These are phyloP conservation scores for Dicyrtoma fusca DNA, from an alignment of 2,888 invertebrate genomes.

Conservation along the genomic window DNA sequence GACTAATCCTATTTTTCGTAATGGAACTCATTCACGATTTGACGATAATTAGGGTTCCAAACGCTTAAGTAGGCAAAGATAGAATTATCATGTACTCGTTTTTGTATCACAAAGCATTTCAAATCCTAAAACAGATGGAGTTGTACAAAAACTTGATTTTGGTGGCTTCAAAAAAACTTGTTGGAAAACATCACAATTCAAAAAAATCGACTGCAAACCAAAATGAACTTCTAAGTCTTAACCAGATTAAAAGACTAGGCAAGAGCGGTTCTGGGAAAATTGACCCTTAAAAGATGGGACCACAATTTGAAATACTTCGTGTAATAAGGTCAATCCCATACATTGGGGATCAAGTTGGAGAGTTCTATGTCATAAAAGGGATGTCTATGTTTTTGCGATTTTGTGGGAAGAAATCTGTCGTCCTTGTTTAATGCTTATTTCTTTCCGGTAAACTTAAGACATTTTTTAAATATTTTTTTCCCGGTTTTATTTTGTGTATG, in stretches of 20 bases:
- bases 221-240: no score
- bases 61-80: not conserved
- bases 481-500: no score
- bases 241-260: not conserved
- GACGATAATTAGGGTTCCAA: not conserved
- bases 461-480: no score
- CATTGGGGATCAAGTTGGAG: not conserved
- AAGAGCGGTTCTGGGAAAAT: no score
- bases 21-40: no score
- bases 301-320: not conserved
- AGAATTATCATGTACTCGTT: not conserved
- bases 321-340: not conserved
- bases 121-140: not conserved
- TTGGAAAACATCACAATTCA: no score
- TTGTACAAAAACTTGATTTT: not conserved
- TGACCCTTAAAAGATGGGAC: no score
- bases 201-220: no score
- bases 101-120: slow-evolving; percentile 6
- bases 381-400: not conserved
- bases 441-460: not conserved
- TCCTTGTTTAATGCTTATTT: not conserved
- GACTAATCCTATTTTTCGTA: no score
- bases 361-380: not conserved
- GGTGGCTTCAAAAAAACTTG: no score
- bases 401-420: not conserved